phyloP scores from a whole-genome alignment of 2,113 vertebrate species.

The Bolborhynchus lineola region DNA sequence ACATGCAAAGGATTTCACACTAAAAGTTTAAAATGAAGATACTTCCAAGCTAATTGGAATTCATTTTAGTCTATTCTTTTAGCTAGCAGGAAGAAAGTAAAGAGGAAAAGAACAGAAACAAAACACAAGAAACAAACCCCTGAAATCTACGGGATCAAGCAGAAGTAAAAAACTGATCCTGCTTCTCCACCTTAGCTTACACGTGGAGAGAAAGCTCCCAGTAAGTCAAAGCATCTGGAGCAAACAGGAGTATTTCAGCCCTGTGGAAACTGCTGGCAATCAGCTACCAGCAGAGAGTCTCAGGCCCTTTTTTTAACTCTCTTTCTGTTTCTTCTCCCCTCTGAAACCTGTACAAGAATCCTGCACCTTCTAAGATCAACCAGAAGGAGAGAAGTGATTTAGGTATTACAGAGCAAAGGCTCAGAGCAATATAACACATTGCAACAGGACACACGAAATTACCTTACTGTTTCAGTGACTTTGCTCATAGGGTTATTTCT shows the following conservation, averaged over 20 bases:
- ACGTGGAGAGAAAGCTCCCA: neutral
- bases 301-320: neutral
- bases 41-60: neutral
- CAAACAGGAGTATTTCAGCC: neutral
- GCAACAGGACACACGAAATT: neutral
- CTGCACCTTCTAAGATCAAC: neutral
- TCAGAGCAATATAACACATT: neutral
- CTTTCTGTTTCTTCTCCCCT: neutral
- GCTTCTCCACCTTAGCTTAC: neutral
- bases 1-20: constrained; percentile 13
- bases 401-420: neutral
- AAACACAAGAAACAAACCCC: accelerated
- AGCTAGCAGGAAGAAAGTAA: neutral
- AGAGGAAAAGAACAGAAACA: neutral
- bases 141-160: neutral
- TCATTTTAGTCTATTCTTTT: neutral
- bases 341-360: neutral
- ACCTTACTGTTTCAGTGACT: neutral
- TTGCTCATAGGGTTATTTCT: neutral
- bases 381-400: accelerated
- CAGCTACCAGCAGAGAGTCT: neutral
- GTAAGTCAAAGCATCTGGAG: neutral
- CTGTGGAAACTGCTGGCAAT: neutral
- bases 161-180: neutral
- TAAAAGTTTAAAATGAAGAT: neutral